Conservation (phyloP, 2,797 vertebrate genomes). For the Crax fasciolata region DNA sequence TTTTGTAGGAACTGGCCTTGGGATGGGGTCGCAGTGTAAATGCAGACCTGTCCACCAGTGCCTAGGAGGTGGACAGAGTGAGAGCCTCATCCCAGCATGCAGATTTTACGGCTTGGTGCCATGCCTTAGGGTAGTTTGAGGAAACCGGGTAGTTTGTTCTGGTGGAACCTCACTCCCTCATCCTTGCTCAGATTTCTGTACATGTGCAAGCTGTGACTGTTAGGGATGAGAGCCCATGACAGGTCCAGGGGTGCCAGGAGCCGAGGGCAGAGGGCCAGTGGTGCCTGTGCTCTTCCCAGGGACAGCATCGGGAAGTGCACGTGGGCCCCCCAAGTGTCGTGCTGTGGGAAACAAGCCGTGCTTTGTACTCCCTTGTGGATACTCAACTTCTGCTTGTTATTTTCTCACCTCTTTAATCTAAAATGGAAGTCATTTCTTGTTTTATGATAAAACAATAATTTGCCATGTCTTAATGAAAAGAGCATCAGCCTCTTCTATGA, state of each 20-base stretch:
- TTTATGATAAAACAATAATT: slow-evolving; percentile 41
- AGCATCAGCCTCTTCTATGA: background rate
- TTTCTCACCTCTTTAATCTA: slow-evolving; percentile 20
- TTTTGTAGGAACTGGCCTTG: background rate
- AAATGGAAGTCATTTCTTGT: slow-evolving; percentile 21
- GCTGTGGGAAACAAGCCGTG: background rate
- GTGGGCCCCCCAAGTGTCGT: rapidly evolving
- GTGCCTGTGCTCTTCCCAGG: background rate
- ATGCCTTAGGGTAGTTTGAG: background rate
- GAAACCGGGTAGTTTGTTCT: background rate
- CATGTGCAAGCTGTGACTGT: background rate
- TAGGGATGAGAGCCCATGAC: background rate
- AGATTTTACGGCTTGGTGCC: background rate
- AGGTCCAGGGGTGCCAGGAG: too few species aligned
- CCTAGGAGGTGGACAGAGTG: rapidly evolving
- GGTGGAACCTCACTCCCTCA: background rate
- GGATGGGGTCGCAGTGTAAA: rapidly evolving
- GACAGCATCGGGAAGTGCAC: background rate
- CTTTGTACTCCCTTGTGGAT: background rate
- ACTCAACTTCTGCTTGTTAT: slow-evolving; percentile 1
- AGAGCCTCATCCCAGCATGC: rapidly evolving
- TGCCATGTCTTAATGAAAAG: background rate
- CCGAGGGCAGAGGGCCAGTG: background rate
- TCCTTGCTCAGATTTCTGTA: background rate
- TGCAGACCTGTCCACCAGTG: background rate